phyloP scores from a whole-genome alignment of 2,888 invertebrate genomes.

The Drosophila birchii region DNA sequence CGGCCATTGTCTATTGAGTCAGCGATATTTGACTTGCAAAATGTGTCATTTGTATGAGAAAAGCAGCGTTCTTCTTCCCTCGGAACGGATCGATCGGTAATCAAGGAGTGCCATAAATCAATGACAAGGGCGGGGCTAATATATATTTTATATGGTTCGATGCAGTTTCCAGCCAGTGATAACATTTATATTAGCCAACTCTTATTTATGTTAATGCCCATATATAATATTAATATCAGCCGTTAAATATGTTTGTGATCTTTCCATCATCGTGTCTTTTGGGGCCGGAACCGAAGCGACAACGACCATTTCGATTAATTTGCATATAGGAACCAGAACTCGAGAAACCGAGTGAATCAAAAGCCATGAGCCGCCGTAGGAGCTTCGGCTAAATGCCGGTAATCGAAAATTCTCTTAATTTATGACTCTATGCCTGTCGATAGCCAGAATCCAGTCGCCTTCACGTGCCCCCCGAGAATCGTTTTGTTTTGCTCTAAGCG shows the following conservation, averaged over 20 bases:
- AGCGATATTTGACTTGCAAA: constrained; percentile 50
- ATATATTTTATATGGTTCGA: constrained; percentile 39
- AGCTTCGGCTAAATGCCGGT: constrained; percentile 64
- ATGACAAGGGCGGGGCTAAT: constrained; percentile 59
- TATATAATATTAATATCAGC: constrained; percentile 39
- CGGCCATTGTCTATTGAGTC: constrained; percentile 52
- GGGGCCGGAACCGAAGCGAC: constrained; percentile 64
- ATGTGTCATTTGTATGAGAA: constrained; percentile 51
- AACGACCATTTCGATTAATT: constrained; percentile 51
- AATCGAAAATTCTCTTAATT: constrained; percentile 59
- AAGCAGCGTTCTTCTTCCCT: constrained; percentile 34
- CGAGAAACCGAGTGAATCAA: constrained; percentile 51
- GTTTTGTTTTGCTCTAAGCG: constrained; percentile 38
- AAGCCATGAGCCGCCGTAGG: constrained; percentile 60
- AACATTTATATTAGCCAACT: constrained; percentile 39
- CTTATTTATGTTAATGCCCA: constrained; percentile 56
- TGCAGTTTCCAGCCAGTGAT: constrained; percentile 34
- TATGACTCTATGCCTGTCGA: constrained; percentile 57
- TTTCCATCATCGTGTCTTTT: constrained; percentile 45
- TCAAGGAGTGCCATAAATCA: constrained; percentile 37
- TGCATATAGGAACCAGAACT: constrained; percentile 55
- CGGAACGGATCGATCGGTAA: not conserved
- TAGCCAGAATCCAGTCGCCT: constrained; percentile 49
- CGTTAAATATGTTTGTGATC: constrained; percentile 33
- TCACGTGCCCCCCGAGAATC: constrained; percentile 32